Evolutionary conservation across 2,113 vertebrate genomes (phyloP).

Genomic region (Phodopus roborovskii): DNA sequence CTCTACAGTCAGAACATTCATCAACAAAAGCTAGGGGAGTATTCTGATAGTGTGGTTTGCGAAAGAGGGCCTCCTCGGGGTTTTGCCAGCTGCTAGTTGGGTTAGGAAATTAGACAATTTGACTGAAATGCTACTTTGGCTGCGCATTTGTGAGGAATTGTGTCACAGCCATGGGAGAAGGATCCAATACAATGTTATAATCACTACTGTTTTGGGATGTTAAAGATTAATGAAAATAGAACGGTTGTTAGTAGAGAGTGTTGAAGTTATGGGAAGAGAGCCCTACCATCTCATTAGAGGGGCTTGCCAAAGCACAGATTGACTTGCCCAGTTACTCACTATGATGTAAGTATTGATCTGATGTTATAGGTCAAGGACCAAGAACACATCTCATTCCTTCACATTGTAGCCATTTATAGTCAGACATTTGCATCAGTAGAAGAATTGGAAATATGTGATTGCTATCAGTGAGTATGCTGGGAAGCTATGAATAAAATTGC

Average conservation of each 20-base stretch:
- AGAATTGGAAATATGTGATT: background rate
- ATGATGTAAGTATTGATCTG: background rate
- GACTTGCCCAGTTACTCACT: background rate
- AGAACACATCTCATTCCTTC: background rate
- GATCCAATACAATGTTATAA: background rate
- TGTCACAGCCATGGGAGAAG: background rate
- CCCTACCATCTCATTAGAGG: background rate
- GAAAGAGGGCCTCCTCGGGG: background rate
- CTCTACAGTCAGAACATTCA: background rate
- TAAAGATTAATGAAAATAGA: background rate
- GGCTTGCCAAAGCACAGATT: background rate
- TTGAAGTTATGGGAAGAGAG: background rate
- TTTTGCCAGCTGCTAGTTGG: background rate
- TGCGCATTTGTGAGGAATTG: background rate
- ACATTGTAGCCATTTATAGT: background rate
- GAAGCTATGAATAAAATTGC: background rate
- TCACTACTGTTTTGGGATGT: background rate
- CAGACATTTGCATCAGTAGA: background rate
- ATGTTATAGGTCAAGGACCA: background rate
- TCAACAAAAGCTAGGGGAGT: background rate
- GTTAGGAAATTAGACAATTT: background rate
- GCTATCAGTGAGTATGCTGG: background rate
- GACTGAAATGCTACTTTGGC: background rate
- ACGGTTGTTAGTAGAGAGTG: background rate
- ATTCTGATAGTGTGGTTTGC: background rate